These are phyloP conservation scores for Thinocorus orbignyianus DNA, from an alignment of 2,113 vertebrate species.

Conservation along the genomic window DNA sequence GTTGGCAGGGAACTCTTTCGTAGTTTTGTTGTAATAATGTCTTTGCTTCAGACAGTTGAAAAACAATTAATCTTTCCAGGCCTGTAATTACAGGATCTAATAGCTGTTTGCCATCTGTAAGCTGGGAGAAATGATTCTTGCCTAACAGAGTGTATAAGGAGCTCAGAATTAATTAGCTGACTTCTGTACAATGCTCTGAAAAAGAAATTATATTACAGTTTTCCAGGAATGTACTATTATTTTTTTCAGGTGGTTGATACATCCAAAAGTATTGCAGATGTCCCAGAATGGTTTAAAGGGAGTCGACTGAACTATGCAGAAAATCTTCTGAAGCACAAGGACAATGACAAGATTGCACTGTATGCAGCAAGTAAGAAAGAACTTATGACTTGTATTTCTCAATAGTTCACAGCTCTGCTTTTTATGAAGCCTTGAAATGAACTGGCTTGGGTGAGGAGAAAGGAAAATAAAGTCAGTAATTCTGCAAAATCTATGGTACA, in stretches of 20 bases:
- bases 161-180: background rate
- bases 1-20: background rate
- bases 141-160: background rate
- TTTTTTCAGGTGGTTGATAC: slow-evolving; percentile 86
- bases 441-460: background rate
- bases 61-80: background rate
- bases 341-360: slow-evolving; percentile 91
- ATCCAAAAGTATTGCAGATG: slow-evolving; percentile 85
- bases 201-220: accelerated
- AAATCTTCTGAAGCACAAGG: slow-evolving; percentile 88
- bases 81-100: background rate
- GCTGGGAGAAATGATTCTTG: background rate
- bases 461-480: background rate
- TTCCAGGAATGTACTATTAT: background rate
- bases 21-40: background rate
- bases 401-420: background rate
- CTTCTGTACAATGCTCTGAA: background rate
- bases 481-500: background rate
- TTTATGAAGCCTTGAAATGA: background rate
- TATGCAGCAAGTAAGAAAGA: slow-evolving; percentile 87
- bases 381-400: background rate
- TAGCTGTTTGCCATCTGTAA: background rate
- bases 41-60: background rate
- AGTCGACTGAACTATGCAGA: slow-evolving; percentile 93
- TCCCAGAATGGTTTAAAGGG: slow-evolving; percentile 94